Percentiles rank a stretch among this genome's conserved stretches.
These are phyloP conservation scores for Lacerta agilis DNA, from an alignment of 2,797 vertebrate species.

Conservation along the genomic window DNA sequence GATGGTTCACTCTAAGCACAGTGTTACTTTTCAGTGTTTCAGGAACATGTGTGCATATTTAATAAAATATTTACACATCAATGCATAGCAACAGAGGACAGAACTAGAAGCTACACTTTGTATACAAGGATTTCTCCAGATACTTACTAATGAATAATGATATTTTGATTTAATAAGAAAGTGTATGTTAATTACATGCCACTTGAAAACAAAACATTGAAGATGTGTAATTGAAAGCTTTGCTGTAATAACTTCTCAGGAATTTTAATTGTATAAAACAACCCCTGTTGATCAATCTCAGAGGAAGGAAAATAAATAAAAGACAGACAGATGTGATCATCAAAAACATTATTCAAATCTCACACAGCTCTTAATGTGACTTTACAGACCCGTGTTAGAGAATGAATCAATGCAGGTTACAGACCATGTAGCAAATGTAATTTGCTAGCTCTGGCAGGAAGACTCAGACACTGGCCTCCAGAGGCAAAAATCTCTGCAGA, in stretches of 20 bases:
- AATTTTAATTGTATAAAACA: slow-evolving; percentile 19
- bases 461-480: neutral
- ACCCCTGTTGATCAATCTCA: slow-evolving; percentile 15
- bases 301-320: slow-evolving; percentile 29
- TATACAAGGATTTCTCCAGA: neutral
- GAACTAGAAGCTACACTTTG: neutral
- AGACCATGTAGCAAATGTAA: neutral
- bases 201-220: slow-evolving; percentile 12
- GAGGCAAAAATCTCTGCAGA: neutral
- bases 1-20: neutral
- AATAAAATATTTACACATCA: neutral
- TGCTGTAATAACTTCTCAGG: neutral
- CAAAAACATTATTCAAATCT: slow-evolving; percentile 11
- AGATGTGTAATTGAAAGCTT: slow-evolving; percentile 8
- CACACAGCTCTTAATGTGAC: neutral
- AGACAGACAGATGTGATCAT: slow-evolving; percentile 14
- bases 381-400: neutral
- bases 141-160: neutral
- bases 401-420: neutral
- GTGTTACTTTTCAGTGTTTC: neutral
- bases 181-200: slow-evolving; percentile 24
- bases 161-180: slow-evolving; percentile 22
- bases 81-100: neutral
- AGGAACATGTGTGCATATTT: neutral
- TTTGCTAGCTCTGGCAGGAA: neutral